A percentile compares a stretch with the other conserved stretches of the same genome.
Evolutionary conservation across 1,140 invertebrate species (phyloP).

Genomic region (Calliopsis andreniformis): DNA sequence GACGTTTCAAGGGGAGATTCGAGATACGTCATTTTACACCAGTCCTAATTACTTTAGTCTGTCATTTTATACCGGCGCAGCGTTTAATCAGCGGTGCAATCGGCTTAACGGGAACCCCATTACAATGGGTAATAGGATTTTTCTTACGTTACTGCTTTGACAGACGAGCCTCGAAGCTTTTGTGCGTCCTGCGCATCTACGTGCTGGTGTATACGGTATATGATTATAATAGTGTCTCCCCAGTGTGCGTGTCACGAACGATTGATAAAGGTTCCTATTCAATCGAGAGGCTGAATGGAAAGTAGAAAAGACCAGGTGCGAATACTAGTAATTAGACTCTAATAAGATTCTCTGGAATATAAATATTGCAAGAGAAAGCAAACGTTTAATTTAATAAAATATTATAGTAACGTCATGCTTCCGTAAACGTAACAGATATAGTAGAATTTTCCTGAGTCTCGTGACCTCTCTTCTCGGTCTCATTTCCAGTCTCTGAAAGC

Average conservation of each 20-base stretch:
- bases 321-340: constrained; percentile 8
- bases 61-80: constrained; percentile 46
- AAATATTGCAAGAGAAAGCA: constrained; percentile 7
- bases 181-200: background rate
- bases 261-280: background rate
- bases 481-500: constrained; percentile 16
- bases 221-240: constrained; percentile 9
- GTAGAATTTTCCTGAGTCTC: too few relatives aligned
- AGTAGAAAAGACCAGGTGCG: background rate
- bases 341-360: background rate
- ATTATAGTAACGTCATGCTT: too few relatives aligned
- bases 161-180: constrained; percentile 6
- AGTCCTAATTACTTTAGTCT: constrained; percentile 14
- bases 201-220: background rate
- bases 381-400: constrained; percentile 12
- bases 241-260: background rate
- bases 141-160: constrained; percentile 29
- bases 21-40: constrained; percentile 44
- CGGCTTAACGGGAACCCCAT: constrained; percentile 58
- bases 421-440: background rate
- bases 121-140: constrained; percentile 66
- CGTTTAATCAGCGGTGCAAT: constrained; percentile 37
- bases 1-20: constrained; percentile 20
- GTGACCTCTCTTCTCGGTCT: background rate
- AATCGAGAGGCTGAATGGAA: constrained; percentile 3